Evolutionary conservation across 2,888 invertebrate species (phyloP), one percentile per base, ranked within the genome.

Genomic region (Calameuta filiformis): DNA sequence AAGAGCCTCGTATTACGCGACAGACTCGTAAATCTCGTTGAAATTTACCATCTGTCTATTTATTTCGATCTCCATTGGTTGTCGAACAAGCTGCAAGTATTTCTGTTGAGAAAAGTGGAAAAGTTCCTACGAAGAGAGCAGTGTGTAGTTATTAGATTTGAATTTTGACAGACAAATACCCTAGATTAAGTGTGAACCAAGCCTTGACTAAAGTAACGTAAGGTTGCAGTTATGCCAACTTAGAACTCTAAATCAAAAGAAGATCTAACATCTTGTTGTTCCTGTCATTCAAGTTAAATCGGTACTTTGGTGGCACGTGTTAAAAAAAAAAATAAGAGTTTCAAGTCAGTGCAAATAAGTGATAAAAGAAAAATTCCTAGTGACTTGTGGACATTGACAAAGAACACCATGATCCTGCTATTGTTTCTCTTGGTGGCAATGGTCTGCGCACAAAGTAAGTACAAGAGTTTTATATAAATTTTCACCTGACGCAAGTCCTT

Each of bases 361-460:
- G 73, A 33, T 34, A 71, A 71, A 71, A 34, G 6, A 33, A 71
- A 71, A 71, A 34, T n/a, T 23, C 9, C 15, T 33, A 71, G 73
- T 71, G 56, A 73, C 77, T 79, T 31, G 56, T 56, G 56, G 56
- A 56, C 56, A 56, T 56, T 56, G 4, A 56, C 23, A 23, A 56
- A 23, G 23, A 75, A 71, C 69, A 75, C 78, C 35, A 81, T 78
- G 71, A 12, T 75, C 68, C 33, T 83, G 34, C 12, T 79, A 33
- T 30, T 84, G 40, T 71, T 82, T 71, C 69, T 81, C 40, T 35
- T 82, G 35, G 71, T 80, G 35, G 78, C 73, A 15, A 76, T 68
- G 11, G 83, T 79, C 31, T 81, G 79, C 81, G 78, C 80, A 80
- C 84, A 82, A 69, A 81, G 85, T 85, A 75, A 85, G 85, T 82